Base-by-base conservation (phyloP, 2,888 invertebrate genomes). In the Dioctria linearis region DNA sequence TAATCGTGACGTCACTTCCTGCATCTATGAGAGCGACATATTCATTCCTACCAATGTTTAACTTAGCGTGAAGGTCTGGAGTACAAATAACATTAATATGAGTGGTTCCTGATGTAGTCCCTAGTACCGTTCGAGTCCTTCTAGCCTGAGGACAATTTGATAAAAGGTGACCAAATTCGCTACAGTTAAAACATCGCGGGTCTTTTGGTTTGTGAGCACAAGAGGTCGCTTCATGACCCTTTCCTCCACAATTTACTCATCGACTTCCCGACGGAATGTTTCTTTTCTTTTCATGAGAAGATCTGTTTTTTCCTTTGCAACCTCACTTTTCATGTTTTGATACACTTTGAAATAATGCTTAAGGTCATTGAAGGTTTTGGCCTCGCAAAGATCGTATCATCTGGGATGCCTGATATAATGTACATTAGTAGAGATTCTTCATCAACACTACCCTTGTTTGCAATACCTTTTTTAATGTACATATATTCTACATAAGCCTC, bases 81-180 rank as follows among this genome's bases (percentile, higher is more conserved):
- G 11, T 49, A 49, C 8, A 49, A 49, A 49, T 49, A 8, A 49
- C 11, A 11, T 49, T 49, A 8, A 49, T 11, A 2, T 49, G 11
- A 49, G 2, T 49, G 11, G 5, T 49, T 49, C 11, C 49, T 49
- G 5, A 11, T 49, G 49, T 5, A 11, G 49, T 5, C 49, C 11
- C 11, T 11, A 2, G 25, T 25, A 2, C 25, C 25, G 25, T 25
- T 25, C 25, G 25, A 25, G 49, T 11, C 49, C 49, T 49, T 49
- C 11, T 49, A 5, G 49, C 8, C 11, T 69, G 6, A 3, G 43
- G 9, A 25, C 49, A 69, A 5, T 69, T 69, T 9, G 69, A 49
- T 4, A 46, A 43, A 46, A 69, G 42, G 9, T 69, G 69, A 6
- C 46, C 43, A 43, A 69, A 69, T 43, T 69, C 46, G 25, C 46